A percentile compares a stretch with the other conserved stretches of the same genome.
Evolutionary conservation across 1,140 invertebrate genomes (phyloP).

Genomic region (Habropoda laboriosa): DNA sequence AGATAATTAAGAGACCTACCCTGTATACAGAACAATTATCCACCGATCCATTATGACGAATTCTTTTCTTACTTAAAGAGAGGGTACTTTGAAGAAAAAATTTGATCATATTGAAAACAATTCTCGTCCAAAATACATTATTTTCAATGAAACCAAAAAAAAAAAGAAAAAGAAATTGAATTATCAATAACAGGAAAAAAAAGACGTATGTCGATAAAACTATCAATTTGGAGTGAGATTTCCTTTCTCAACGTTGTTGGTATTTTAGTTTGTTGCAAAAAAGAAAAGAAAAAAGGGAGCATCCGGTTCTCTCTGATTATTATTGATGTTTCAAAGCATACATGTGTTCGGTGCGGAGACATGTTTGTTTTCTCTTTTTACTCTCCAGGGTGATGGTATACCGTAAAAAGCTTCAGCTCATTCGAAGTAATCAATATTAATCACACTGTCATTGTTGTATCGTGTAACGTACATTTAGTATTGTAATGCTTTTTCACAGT

Average conservation of each 20-base stretch:
- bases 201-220: neutral
- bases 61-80: too few species aligned
- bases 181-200: too few species aligned
- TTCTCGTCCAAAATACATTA: too few species aligned
- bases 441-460: conserved; percentile 57
- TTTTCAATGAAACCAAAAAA: too few species aligned
- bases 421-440: conserved; percentile 59
- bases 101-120: too few species aligned
- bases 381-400: conserved; percentile 61
- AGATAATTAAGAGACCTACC: too few species aligned
- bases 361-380: conserved; percentile 24
- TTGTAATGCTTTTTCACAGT: conserved; percentile 77
- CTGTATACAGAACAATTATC: too few species aligned
- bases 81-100: too few species aligned
- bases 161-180: neutral
- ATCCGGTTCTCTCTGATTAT: neutral
- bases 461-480: conserved; percentile 64
- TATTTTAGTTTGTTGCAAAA: neutral
- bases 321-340: neutral
- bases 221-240: neutral
- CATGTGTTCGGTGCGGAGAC: neutral
- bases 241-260: neutral
- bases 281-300: neutral
- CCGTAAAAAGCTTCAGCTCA: conserved; percentile 65
- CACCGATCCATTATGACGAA: too few species aligned